phyloP scores from a whole-genome alignment of 2,797 vertebrate genomes.

The Propithecus deckenii region DNA sequence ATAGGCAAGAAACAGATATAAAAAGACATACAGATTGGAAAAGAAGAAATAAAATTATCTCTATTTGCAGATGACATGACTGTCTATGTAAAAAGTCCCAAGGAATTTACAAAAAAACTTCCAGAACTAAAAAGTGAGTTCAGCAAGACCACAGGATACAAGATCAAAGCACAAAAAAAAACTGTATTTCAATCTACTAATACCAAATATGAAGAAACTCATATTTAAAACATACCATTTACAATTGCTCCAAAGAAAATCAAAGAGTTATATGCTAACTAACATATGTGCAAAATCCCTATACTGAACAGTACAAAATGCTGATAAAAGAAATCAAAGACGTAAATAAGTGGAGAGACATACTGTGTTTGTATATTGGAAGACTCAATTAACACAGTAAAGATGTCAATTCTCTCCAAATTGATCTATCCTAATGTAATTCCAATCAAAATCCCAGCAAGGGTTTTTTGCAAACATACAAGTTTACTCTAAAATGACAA shows the following conservation, averaged over 20 bases:
- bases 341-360: not conserved
- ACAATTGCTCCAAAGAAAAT: not conserved
- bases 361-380: not conserved
- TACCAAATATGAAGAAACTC: not conserved
- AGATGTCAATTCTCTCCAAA: not conserved
- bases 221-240: not conserved
- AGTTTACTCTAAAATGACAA: constrained; percentile 13
- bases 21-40: not conserved
- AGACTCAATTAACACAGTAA: not conserved
- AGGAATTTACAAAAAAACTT: not conserved
- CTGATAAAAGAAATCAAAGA: constrained; percentile 30
- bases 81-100: not conserved
- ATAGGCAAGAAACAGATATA: not conserved
- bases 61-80: not conserved
- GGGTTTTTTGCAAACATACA: not conserved
- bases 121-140: not conserved
- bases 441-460: not conserved
- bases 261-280: not conserved
- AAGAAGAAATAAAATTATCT: not conserved
- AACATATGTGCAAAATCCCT: not conserved
- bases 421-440: not conserved
- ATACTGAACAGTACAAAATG: not conserved
- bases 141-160: not conserved
- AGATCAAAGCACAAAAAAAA: not conserved
- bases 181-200: not conserved